Evolutionary conservation across 2,113 vertebrate species (phyloP), one percentile per base, ranked within the genome.

Genomic region (Peromyscus maniculatus): DNA sequence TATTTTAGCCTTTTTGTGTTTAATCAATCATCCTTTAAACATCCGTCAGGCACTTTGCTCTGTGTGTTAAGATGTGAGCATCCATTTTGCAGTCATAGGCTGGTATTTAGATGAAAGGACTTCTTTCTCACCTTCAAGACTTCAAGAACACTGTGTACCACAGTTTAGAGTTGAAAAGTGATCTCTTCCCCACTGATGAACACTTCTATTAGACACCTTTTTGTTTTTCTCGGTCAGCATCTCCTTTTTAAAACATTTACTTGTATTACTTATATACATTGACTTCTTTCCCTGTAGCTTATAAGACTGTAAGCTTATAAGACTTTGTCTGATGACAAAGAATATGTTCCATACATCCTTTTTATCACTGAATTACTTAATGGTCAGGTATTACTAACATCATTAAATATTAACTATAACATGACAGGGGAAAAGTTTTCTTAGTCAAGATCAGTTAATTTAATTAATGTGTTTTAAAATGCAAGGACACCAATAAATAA

Each of bases 401-500:
- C 8, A 24, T 87, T 93, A 84, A 59, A 46, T 43, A 33, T 89
- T 93, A 90, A 88, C 59, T 59, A 39, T n/a, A 93, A 52, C 59
- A 33, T 7, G 83, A 59, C 12, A 89, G 89, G 52, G 79, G 67
- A 87, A 84, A 59, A 74, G 52, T 64, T 22, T 5, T 33, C 26
- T 74, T 57, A 90, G 33, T 31, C 11, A 55, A 74, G 57, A 66
- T 96, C 64, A 49, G 64, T 79, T 64, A 75, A 75, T 96, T 91
- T 96, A 79, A 91, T 87, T 78, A 72, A 80, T 59, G n/a, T 75
- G 39, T 75, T 89, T 88, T 57, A 78, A 89, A 96, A 91, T 90
- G 26, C n/a, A 93, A 84, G 79, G 69, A 16, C n/a, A 71, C 78
- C 26, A 33, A 79, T 89, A 57, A 96, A 94, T 87, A 87, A 96